phyloP scores from a whole-genome alignment of 2,888 invertebrate species.

The Oxycera nigricornis region DNA sequence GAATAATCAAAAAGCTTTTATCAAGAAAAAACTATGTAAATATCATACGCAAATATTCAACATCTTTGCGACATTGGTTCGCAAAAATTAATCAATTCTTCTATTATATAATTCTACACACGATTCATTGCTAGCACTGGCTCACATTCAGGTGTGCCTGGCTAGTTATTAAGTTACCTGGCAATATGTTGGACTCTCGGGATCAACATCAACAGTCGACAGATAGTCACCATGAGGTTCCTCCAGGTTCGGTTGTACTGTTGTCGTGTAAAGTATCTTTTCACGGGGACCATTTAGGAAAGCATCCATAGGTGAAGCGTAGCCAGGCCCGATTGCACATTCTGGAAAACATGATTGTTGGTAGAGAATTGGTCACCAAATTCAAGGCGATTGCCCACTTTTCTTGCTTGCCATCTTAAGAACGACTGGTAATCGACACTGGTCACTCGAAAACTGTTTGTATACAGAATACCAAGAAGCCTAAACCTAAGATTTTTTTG shows the following conservation, averaged over 20 bases:
- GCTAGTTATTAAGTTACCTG: slow-evolving; percentile 67
- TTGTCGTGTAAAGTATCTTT: slow-evolving; percentile 87
- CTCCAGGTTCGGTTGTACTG: slow-evolving; percentile 75
- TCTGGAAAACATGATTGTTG: neutral
- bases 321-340: slow-evolving; percentile 70
- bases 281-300: slow-evolving; percentile 84
- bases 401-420: neutral
- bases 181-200: slow-evolving; percentile 81
- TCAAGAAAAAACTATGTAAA: no score
- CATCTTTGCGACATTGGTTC: no score
- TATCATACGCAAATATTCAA: no score
- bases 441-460: neutral
- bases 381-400: neutral
- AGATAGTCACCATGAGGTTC: slow-evolving; percentile 82
- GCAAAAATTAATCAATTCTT: no score
- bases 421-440: neutral
- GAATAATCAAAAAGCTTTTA: no score
- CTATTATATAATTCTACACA: no score
- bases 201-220: slow-evolving; percentile 91
- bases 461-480: no score
- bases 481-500: no score
- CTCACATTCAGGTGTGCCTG: no score
- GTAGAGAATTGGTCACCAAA: neutral
- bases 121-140: no score
- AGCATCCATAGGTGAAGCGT: slow-evolving; percentile 81